phyloP scores from a whole-genome alignment of 2,113 vertebrate species.

The Rhinolophus sinicus region DNA sequence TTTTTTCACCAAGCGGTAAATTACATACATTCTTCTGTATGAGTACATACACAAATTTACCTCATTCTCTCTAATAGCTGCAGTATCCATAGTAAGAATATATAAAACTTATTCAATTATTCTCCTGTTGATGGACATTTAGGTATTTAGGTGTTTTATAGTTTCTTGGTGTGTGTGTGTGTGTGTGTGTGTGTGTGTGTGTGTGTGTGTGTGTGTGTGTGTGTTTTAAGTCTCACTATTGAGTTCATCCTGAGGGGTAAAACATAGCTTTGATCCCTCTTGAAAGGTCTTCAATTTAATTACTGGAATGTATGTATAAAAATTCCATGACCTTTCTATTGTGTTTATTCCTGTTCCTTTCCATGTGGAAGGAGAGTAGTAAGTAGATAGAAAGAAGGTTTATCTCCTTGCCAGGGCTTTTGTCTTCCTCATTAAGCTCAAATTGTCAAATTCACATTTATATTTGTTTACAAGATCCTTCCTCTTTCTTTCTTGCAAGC shows the following conservation, averaged over 20 bases:
- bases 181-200: background rate
- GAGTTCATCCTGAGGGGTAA: background rate
- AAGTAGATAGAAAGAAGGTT: too few relatives aligned
- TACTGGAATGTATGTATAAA: background rate
- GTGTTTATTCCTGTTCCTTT: background rate
- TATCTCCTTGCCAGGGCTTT: background rate
- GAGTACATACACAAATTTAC: background rate
- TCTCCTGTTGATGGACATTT: background rate
- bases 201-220: background rate
- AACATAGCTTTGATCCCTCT: background rate
- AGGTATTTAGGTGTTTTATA: background rate
- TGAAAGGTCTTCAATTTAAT: background rate
- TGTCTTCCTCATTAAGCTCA: background rate
- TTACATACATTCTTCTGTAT: background rate
- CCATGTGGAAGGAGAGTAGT: background rate
- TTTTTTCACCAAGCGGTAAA: background rate
- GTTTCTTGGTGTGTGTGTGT: background rate
- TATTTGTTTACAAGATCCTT: background rate
- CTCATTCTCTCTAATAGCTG: background rate
- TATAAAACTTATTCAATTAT: background rate
- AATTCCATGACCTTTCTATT: background rate
- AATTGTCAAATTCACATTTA: background rate
- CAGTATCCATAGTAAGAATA: background rate
- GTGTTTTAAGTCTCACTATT: background rate
- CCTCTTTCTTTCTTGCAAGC: background rate